phyloP scores from a whole-genome alignment of 2,888 invertebrate species.

The Ariolimax columbianus region DNA sequence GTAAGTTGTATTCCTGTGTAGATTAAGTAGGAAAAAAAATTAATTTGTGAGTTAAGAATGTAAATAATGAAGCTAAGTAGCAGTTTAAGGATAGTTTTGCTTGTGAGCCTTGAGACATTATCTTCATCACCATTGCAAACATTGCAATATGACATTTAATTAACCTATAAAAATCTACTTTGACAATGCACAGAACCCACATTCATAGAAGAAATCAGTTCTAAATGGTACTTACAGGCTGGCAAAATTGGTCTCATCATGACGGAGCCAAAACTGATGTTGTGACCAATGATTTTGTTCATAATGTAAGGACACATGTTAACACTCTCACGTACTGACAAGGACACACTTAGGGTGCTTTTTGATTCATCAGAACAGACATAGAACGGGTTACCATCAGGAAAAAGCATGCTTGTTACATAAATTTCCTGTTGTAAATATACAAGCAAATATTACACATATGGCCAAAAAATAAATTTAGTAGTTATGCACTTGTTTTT shows the following conservation, averaged over 20 bases:
- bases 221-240: slow-evolving; percentile 3
- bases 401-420: neutral
- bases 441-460: neutral
- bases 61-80: too few relatives aligned
- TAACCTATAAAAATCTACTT: too few relatives aligned
- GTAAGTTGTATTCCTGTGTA: too few relatives aligned
- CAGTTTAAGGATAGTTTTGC: too few relatives aligned
- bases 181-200: too few relatives aligned
- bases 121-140: too few relatives aligned
- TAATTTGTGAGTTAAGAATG: too few relatives aligned
- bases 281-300: neutral
- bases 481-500: neutral
- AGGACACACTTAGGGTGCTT: neutral
- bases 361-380: slow-evolving; percentile 5
- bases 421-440: slow-evolving; percentile 5
- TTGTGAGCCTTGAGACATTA: too few relatives aligned
- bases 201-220: too few relatives aligned
- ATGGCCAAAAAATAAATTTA: neutral
- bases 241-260: slow-evolving; percentile 10
- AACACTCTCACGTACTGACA: slow-evolving; percentile 6
- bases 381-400: slow-evolving; percentile 2
- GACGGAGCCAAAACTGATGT: slow-evolving; percentile 18
- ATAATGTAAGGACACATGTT: slow-evolving; percentile 26
- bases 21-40: too few relatives aligned
- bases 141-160: too few relatives aligned